Percentiles rank a stretch among this genome's conserved stretches.
Evolutionary conservation across 1,140 invertebrate species (phyloP).

Genomic region (Ostrea edulis): DNA sequence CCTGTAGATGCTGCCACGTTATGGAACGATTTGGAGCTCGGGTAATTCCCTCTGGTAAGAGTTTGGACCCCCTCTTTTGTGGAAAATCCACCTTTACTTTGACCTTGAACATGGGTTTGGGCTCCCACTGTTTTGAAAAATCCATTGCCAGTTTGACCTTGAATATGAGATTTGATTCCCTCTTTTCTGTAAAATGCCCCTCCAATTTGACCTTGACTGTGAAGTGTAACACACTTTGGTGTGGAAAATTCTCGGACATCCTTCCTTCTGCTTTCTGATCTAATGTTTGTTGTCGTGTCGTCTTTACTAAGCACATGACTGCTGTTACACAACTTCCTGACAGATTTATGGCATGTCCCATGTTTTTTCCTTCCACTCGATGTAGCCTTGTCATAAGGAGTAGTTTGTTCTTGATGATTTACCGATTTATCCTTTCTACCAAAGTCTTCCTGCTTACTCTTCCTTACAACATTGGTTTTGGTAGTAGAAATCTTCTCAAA

Average conservation of each 20-base stretch:
- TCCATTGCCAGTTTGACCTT: background rate
- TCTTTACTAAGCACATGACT: background rate
- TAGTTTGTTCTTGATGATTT: background rate
- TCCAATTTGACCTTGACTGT: background rate
- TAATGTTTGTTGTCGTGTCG: background rate
- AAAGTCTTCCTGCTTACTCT: background rate
- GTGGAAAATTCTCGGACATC: background rate
- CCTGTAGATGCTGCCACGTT: background rate
- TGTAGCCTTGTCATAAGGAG: background rate
- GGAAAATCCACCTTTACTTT: too few species aligned
- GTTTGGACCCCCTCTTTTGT: background rate
- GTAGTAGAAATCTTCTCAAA: background rate
- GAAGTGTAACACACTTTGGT: background rate
- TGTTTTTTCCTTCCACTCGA: background rate
- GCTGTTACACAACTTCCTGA: background rate
- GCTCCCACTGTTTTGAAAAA: background rate
- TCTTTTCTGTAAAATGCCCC: background rate
- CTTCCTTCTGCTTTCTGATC: background rate
- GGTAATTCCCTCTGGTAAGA: background rate
- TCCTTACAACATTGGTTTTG: background rate
- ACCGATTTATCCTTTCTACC: background rate
- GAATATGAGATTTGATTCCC: background rate
- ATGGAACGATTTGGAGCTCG: background rate
- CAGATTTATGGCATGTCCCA: background rate
- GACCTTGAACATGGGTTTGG: too few species aligned